phyloP scores from a whole-genome alignment of 2,888 invertebrate species.

The Drosophila atripex region DNA sequence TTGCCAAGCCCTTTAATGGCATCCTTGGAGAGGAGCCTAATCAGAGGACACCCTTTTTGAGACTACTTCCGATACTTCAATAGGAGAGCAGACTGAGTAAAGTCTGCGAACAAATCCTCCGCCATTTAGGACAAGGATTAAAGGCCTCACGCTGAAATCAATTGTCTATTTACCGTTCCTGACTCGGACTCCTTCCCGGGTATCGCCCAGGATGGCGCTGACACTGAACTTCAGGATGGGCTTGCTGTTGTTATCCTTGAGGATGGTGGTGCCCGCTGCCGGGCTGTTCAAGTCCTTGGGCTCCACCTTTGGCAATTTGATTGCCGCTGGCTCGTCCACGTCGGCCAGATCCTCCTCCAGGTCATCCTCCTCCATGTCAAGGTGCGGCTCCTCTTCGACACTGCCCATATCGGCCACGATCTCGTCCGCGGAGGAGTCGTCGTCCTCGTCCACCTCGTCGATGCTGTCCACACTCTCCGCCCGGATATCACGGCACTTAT shows the following conservation, averaged over 20 bases:
- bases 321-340: constrained; percentile 55
- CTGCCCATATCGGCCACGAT: constrained; percentile 73
- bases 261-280: constrained; percentile 68
- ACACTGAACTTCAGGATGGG: constrained; percentile 96
- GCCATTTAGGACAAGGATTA: no score
- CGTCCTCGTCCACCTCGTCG: constrained; percentile 74
- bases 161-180: constrained; percentile 83
- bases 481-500: constrained; percentile 69
- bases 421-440: constrained; percentile 68
- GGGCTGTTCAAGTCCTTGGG: constrained; percentile 59
- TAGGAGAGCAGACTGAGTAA: not conserved
- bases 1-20: constrained; percentile 68
- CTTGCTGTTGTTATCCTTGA: constrained; percentile 85
- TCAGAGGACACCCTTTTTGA: not conserved
- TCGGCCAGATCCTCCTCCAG: constrained; percentile 63
- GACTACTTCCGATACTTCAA: not conserved
- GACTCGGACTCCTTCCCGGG: constrained; percentile 84
- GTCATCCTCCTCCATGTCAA: constrained; percentile 75
- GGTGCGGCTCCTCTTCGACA: constrained; percentile 57
- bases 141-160: no score
- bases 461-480: constrained; percentile 78
- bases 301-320: constrained; percentile 77
- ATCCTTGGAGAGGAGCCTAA: constrained; percentile 18
- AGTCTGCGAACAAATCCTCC: no score
- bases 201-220: constrained; percentile 92